Evolutionary conservation across 2,113 vertebrate genomes (phyloP), one percentile per base, ranked within the genome.

Genomic region (Carettochelys insculpta): DNA sequence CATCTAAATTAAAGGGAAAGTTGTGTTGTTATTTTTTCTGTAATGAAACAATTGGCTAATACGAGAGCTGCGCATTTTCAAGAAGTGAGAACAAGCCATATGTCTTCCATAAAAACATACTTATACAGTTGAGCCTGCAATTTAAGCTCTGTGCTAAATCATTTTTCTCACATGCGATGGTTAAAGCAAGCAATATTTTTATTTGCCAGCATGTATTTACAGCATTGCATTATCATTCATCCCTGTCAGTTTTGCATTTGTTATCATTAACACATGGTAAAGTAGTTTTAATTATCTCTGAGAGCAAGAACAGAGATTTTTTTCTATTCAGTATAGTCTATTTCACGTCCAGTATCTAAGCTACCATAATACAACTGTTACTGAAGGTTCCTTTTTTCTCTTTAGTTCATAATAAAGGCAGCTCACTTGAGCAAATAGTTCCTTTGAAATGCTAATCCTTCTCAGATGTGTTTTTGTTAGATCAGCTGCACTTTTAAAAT

Each of bases 391-490:
- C 94, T 95, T 97, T 96, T 96, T 93, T 79, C 73, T 53, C 56
- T 95, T 95, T 82, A 96, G 93, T 95, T 96, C 93, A 92, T 94
- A 95, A 97, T 96, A 94, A 95, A 95, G 94, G 93, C 96, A 90
- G 92, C 93, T 96, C 93, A 96, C 96, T 96, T 96, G 94, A 97
- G 96, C 94, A 96, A 97, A 96, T 96, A 97, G 94, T 96, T 92
- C 88, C 93, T 96, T 97, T 97, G 96, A 97, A 97, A 97, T 97
- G 96, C 93, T 96, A 97, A 97, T 97, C 94, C 88, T 94, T 86
- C 93, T 95, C 93, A 96, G 95, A 97, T 96, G 93, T 93, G 90
- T 95, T 96, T 96, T 96, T 97, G 96, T 97, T 96, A 97, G 93
- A 96, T 96, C 96, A 96, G 93, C 96, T 96, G 96, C 95, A 95